phyloP scores from a whole-genome alignment of 2,797 vertebrate genomes.

The Syngnathus rostellatus region DNA sequence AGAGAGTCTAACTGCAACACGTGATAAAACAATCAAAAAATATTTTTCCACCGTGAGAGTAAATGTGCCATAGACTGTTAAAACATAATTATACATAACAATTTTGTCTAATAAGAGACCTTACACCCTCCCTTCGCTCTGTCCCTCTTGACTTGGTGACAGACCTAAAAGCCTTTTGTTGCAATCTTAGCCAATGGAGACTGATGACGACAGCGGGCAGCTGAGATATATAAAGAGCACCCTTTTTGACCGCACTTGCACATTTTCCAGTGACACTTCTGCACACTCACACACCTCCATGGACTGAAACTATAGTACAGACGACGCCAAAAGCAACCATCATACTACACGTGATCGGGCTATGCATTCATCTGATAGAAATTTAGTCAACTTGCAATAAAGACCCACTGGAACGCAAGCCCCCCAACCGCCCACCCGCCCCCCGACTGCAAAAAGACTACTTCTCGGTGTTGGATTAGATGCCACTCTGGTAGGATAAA shows the following conservation, averaged over 20 bases:
- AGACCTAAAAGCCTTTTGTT: slow-evolving; percentile 97
- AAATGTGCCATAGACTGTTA: slow-evolving; percentile 47
- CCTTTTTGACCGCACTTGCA: slow-evolving; percentile 75
- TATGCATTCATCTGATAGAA: slow-evolving; percentile 47
- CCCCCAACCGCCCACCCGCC: slow-evolving; percentile 14
- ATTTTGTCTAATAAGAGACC: slow-evolving; percentile 46
- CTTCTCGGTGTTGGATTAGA: slow-evolving; percentile 56
- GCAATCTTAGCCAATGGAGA: slow-evolving; percentile 93
- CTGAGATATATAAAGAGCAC: slow-evolving; percentile 91
- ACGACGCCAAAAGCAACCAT: slow-evolving; percentile 62
- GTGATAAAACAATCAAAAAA: neutral
- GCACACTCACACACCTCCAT: slow-evolving; percentile 69
- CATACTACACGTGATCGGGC: slow-evolving; percentile 43
- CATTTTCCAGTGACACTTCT: slow-evolving; percentile 80
- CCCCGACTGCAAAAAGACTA: slow-evolving; percentile 36
- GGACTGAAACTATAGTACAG: slow-evolving; percentile 61
- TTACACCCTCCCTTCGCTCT: slow-evolving; percentile 63
- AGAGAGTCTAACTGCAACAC: neutral
- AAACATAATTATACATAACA: slow-evolving; percentile 19
- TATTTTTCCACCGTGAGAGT: slow-evolving; percentile 1
- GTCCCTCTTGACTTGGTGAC: slow-evolving; percentile 83
- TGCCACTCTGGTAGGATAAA: slow-evolving; percentile 56
- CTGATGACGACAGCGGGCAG: slow-evolving; percentile 90
- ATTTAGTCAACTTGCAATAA: slow-evolving; percentile 50
- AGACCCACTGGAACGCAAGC: slow-evolving; percentile 47